A percentile compares a stretch with the other conserved stretches of the same genome.
These are phyloP conservation scores for Aphis craccivora DNA, from an alignment of 1,140 invertebrate species.

Conservation along the genomic window DNA sequence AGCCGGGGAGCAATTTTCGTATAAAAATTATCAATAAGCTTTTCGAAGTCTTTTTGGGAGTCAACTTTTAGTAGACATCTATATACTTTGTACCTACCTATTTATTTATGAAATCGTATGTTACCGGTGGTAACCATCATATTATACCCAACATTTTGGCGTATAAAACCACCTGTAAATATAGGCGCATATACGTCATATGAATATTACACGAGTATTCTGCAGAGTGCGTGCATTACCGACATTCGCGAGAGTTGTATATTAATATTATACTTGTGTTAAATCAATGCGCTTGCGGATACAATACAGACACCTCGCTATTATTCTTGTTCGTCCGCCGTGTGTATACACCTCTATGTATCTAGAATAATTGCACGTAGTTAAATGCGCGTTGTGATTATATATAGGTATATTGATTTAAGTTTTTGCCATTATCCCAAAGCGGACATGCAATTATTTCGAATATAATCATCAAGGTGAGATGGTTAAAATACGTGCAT, in stretches of 20 bases:
- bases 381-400: not conserved
- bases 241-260: not conserved
- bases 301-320: not conserved
- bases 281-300: not conserved
- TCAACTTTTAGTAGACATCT: no score
- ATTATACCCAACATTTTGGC: not conserved
- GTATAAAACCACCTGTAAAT: not conserved
- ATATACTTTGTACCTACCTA: no score
- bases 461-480: not conserved
- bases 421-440: not conserved
- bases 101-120: no score
- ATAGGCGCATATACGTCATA: not conserved
- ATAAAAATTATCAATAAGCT: no score
- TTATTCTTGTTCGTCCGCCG: not conserved
- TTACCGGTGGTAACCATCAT: no score
- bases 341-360: not conserved
- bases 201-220: not conserved
- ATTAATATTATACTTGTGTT: not conserved
- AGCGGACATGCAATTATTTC: not conserved
- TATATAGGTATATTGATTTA: not conserved
- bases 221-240: not conserved
- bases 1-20: no score
- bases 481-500: not conserved
- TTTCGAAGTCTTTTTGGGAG: no score
- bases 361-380: constrained; percentile 5